phyloP scores from a whole-genome alignment of 1,140 invertebrate genomes.

The Pentalonia nigronervosa region DNA sequence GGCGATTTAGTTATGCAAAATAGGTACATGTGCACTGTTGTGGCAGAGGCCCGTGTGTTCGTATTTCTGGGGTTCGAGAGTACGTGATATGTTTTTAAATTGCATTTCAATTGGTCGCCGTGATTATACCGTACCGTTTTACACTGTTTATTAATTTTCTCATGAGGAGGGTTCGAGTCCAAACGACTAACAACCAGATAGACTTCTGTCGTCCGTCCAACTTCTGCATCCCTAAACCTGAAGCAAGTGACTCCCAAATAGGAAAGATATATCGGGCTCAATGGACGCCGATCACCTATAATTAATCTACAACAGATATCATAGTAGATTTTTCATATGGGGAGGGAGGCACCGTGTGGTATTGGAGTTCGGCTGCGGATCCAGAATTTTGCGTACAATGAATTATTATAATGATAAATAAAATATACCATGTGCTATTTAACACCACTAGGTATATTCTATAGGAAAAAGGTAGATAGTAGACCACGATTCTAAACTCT shows the following conservation, averaged over 20 bases:
- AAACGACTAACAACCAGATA: not conserved
- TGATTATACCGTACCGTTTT: not conserved
- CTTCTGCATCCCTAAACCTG: not conserved
- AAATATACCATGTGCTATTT: no score
- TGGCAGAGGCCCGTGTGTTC: not conserved
- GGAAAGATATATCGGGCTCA: not conserved
- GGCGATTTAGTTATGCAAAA: slow-evolving; percentile 3
- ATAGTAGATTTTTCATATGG: no score
- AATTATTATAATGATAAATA: no score
- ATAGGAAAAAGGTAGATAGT: no score
- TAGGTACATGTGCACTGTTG: not conserved
- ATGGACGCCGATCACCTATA: not conserved
- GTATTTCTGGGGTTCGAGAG: not conserved
- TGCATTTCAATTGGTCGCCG: not conserved
- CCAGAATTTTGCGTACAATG: no score
- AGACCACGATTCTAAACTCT: no score
- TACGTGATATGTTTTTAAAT: slow-evolving; percentile 13
- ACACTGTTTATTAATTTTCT: not conserved
- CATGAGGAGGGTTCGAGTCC: not conserved
- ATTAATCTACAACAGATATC: no score
- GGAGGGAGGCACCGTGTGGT: no score
- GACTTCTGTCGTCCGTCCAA: not conserved
- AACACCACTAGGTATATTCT: no score
- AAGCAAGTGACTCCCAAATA: not conserved
- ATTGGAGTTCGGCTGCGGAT: no score